phyloP scores from a whole-genome alignment of 92 coral and sea anemone genomes.

The Zoanthus gigantus region DNA sequence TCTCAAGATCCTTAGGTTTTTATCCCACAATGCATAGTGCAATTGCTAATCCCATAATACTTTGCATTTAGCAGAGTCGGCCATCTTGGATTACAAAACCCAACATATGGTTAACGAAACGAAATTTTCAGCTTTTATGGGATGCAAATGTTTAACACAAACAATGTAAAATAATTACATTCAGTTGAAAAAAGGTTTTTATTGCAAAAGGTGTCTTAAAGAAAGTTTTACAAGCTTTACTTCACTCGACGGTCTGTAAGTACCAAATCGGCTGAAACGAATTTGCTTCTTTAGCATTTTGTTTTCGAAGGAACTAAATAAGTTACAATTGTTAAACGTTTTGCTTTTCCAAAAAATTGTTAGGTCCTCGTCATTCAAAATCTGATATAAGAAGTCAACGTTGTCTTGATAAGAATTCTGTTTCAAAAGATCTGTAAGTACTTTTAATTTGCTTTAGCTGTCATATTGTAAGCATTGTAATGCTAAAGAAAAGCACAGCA shows the following conservation, averaged over 20 bases:
- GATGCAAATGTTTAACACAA: slow-evolving; percentile 35
- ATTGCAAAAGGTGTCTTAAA: slow-evolving; percentile 45
- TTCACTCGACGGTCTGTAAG: slow-evolving; percentile 41
- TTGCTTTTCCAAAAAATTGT: slow-evolving; percentile 9
- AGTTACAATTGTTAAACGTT: slow-evolving; percentile 41
- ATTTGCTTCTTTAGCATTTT: neutral
- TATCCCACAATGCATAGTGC: slow-evolving; percentile 43
- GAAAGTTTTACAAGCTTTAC: slow-evolving; percentile 35
- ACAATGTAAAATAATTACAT: slow-evolving; percentile 19
- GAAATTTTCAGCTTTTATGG: slow-evolving; percentile 29
- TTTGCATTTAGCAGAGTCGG: slow-evolving; percentile 47
- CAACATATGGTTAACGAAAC: slow-evolving; percentile 37
- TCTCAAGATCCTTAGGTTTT: slow-evolving; percentile 21
- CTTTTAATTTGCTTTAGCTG: too few relatives aligned
- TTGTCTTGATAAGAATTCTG: too few relatives aligned
- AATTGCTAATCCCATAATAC: slow-evolving; percentile 41
- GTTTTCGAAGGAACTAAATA: neutral
- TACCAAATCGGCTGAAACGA: slow-evolving; percentile 22
- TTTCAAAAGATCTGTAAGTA: too few relatives aligned
- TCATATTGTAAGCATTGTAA: too few relatives aligned
- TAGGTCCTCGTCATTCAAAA: too few relatives aligned
- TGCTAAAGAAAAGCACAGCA: too few relatives aligned
- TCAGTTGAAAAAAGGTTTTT: slow-evolving; percentile 33
- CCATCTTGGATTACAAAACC: slow-evolving; percentile 43
- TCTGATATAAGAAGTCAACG: too few relatives aligned